Percentiles rank a stretch among this genome's conserved stretches.
Evolutionary conservation across 1,140 invertebrate genomes (phyloP).

Genomic region (Pararge aegeria): DNA sequence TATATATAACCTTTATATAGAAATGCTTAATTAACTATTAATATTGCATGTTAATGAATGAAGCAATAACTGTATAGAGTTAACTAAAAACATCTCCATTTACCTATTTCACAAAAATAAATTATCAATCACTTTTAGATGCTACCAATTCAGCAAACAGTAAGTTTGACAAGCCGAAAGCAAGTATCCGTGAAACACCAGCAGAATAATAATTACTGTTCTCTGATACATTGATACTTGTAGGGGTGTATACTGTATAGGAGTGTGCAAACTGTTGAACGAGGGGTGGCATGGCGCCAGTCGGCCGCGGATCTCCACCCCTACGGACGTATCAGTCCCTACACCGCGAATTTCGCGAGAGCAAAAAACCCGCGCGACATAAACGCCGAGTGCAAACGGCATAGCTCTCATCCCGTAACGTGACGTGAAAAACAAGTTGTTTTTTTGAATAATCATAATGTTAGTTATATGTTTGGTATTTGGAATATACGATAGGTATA

Average conservation of each 20-base stretch:
- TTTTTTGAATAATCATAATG: background rate
- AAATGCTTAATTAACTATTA: no score
- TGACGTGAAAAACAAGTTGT: background rate
- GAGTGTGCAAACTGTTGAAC: constrained; percentile 73
- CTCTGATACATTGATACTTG: constrained; percentile 18
- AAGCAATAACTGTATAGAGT: no score
- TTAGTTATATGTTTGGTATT: no score
- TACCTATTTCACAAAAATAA: no score
- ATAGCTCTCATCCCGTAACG: background rate
- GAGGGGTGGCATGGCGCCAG: constrained; percentile 64
- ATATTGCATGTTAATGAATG: no score
- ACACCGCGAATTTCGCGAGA: constrained; percentile 26
- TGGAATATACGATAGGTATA: no score
- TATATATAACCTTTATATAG: no score
- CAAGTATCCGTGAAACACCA: background rate
- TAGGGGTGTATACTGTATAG: constrained; percentile 41
- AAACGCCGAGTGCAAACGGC: constrained; percentile 6
- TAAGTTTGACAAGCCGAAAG: background rate
- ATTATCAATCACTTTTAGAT: background rate
- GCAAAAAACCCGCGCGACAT: constrained; percentile 15
- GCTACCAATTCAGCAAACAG: background rate
- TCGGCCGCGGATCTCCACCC: constrained; percentile 51
- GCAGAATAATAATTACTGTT: constrained; percentile 9
- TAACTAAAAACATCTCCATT: no score
- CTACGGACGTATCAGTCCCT: constrained; percentile 39